These are phyloP conservation scores for Idaea aversata DNA, from an alignment of 2,888 invertebrate genomes.

Conservation along the genomic window DNA sequence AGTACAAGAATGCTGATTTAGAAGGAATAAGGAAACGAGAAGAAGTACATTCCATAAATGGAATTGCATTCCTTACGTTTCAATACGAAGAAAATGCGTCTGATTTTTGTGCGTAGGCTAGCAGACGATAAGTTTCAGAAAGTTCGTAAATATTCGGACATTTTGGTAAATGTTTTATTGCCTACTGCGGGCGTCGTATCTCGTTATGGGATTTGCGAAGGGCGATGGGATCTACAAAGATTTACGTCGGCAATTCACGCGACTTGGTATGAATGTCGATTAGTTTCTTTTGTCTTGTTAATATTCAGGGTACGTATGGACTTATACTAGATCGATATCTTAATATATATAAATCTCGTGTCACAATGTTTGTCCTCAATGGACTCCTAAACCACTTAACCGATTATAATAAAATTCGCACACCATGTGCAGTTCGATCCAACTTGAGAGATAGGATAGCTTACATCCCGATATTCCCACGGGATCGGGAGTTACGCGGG, in stretches of 20 bases:
- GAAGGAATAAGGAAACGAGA: neutral
- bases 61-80: slow-evolving; percentile 40
- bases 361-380: too few relatives aligned
- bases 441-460: too few relatives aligned
- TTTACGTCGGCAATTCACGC: slow-evolving; percentile 34
- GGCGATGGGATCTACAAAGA: slow-evolving; percentile 23
- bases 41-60: neutral
- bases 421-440: too few relatives aligned
- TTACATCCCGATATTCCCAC: too few relatives aligned
- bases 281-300: neutral
- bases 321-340: neutral
- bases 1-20: neutral
- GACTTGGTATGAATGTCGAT: slow-evolving; percentile 20
- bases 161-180: slow-evolving; percentile 40
- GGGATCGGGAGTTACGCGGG: too few relatives aligned
- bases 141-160: slow-evolving; percentile 31
- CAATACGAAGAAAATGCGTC: slow-evolving; percentile 35
- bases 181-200: slow-evolving; percentile 29
- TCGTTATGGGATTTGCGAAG: slow-evolving; percentile 33
- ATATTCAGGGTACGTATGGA: neutral
- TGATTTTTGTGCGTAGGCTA: slow-evolving; percentile 16
- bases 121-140: slow-evolving; percentile 21
- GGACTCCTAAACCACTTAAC: too few relatives aligned
- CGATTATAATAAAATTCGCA: too few relatives aligned
- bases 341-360: too few relatives aligned